Evolutionary conservation across 2,888 invertebrate species (phyloP).

Genomic region (Lepidocyrtoides sp.): DNA sequence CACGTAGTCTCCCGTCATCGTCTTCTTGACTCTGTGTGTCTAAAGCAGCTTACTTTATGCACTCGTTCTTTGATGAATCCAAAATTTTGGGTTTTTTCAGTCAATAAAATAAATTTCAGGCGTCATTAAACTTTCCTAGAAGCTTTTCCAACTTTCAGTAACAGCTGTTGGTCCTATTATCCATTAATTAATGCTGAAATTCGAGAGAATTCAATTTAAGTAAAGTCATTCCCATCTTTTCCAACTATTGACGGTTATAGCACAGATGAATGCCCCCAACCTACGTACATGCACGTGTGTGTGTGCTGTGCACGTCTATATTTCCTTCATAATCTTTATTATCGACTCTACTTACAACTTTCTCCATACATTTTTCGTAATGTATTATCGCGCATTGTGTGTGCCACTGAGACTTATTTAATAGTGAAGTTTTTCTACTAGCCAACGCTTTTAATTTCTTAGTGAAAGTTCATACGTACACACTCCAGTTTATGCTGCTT

Average conservation of each 20-base stretch:
- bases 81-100: slow-evolving; percentile 76
- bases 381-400: neutral
- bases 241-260: slow-evolving; percentile 31
- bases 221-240: slow-evolving; percentile 63
- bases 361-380: slow-evolving; percentile 2
- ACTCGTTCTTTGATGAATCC: slow-evolving; percentile 68
- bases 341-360: slow-evolving; percentile 35
- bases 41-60: slow-evolving; percentile 13
- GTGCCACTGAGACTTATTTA: neutral
- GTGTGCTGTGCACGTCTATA: slow-evolving; percentile 22
- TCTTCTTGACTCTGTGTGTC: neutral
- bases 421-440: slow-evolving; percentile 5
- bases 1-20: neutral
- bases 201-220: slow-evolving; percentile 52
- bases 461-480: neutral
- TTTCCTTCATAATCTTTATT: slow-evolving; percentile 63
- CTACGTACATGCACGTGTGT: too few species aligned
- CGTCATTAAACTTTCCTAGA: slow-evolving; percentile 73
- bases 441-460: slow-evolving; percentile 7
- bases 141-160: slow-evolving; percentile 64
- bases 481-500: neutral
- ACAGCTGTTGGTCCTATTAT: slow-evolving; percentile 76
- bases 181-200: slow-evolving; percentile 77
- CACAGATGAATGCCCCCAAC: slow-evolving; percentile 1
- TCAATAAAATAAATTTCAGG: slow-evolving; percentile 80